Percentiles rank a stretch among this genome's conserved stretches.
These are phyloP conservation scores for Chionodraco myersi DNA, from an alignment of 2,113 vertebrate species.

Conservation along the genomic window DNA sequence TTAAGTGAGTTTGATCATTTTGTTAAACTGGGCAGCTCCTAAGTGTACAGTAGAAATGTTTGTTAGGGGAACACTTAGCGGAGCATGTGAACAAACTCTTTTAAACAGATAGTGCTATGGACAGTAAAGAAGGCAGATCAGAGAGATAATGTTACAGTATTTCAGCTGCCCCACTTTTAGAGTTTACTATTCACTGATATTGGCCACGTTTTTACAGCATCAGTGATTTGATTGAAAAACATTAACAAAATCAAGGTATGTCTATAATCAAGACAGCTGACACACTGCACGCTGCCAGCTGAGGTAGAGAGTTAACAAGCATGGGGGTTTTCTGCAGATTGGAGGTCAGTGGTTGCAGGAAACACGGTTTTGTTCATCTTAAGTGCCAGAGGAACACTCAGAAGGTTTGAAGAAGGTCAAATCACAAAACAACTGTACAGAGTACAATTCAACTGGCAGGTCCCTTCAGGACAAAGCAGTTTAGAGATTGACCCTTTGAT, in stretches of 20 bases:
- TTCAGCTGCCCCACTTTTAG: conserved; percentile 1
- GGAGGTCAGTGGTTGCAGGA: conserved; percentile 56
- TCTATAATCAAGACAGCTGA: conserved; percentile 35
- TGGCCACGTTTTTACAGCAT: conserved; percentile 1
- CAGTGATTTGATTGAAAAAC: background rate
- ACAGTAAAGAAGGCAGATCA: conserved; percentile 44
- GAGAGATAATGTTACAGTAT: conserved; percentile 24
- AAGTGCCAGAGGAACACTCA: conserved; percentile 61
- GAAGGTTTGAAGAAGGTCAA: conserved; percentile 54
- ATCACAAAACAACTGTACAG: conserved; percentile 48
- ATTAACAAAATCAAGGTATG: background rate
- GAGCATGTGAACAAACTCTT: conserved; percentile 51
- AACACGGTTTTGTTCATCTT: conserved; percentile 61
- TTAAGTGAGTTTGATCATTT: conserved; percentile 10
- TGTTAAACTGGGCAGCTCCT: conserved; percentile 26
- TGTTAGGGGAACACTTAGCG: conserved; percentile 60
- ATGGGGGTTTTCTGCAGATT: conserved; percentile 42
- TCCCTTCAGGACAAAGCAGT: conserved; percentile 31
- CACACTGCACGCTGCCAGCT: conserved; percentile 6
- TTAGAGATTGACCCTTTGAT: conserved; percentile 26
- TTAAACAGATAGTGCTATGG: conserved; percentile 21
- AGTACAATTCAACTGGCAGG: conserved; percentile 27
- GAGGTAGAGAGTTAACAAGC: conserved; percentile 9
- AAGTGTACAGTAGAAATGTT: conserved; percentile 50
- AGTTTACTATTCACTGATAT: background rate